Percentiles rank a stretch among this genome's conserved stretches.
Evolutionary conservation across 1,140 invertebrate species (phyloP).

Genomic region (Pentalonia nigronervosa): DNA sequence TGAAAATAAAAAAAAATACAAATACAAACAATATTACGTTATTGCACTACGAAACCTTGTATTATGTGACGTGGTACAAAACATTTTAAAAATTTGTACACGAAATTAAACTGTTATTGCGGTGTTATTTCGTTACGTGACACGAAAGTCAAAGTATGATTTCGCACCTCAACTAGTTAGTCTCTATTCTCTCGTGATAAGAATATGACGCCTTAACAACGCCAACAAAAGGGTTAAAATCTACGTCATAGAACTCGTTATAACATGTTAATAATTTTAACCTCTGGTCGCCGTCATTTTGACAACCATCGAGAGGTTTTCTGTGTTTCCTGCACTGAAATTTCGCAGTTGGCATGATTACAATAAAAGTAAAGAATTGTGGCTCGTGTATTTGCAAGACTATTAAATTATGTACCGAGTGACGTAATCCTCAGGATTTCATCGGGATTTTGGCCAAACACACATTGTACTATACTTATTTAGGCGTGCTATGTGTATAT

Average conservation of each 20-base stretch:
- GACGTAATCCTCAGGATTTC: background rate
- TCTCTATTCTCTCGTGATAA: conserved; percentile 27
- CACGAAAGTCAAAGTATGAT: background rate
- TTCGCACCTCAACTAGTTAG: background rate
- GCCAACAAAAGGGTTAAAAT: background rate
- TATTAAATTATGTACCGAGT: background rate
- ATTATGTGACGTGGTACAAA: background rate
- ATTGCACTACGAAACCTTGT: background rate
- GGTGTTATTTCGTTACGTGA: background rate
- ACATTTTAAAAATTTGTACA: background rate
- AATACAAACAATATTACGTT: background rate
- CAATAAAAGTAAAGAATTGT: background rate
- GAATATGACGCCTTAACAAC: background rate
- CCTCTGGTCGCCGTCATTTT: background rate
- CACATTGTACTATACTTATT: background rate
- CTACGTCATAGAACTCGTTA: background rate
- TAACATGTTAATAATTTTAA: conserved; percentile 9
- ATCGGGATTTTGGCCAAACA: background rate
- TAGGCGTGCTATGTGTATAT: background rate
- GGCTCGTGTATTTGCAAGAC: background rate
- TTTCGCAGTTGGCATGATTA: background rate
- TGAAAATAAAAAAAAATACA: background rate
- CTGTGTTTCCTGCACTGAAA: too few relatives aligned
- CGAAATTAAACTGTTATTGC: background rate
- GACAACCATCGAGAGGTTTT: background rate